Base-by-base conservation (phyloP, 2,113 vertebrate genomes). In the Riparia riparia region DNA sequence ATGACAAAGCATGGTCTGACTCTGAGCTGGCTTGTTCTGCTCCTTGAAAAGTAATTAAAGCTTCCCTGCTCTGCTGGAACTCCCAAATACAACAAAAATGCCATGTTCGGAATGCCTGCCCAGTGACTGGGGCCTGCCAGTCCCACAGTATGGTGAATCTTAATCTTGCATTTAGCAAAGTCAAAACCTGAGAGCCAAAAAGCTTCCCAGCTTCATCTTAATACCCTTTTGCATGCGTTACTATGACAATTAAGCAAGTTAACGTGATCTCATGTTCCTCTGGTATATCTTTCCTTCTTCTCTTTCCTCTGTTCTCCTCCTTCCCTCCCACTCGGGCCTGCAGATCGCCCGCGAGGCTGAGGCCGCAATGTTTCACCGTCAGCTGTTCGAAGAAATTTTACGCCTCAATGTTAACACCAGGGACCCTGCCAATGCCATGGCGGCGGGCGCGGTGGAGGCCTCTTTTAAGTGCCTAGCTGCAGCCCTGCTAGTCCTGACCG, bases 391-490 rank as follows among this genome's bases (percentile, higher is more conserved):
- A 97, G 98, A 98, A 76, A 98, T 99, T 97, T 97, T 94, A 72
- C 98, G 97, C 86, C 95, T 95, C 95, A 98, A 97, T 84, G 97
- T 98, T 77, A 91, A 96, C 96, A 98, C 97, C 97, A 99, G 97
- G 91, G 99, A 99, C 96, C 98, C 98, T 61, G 98, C 98, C 37
- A 99, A 99, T 95, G 99, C 99, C 95, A 99, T 99, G 98, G 99
- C 99, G 90, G 98, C 98, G 41, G 99, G 99, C 21, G 99, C 99
- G 20, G 99, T 99, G 95, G 98, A 99, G 98, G 99, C 99, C 82
- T 99, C 99, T 96, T 99, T 99, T 99, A 99, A 99, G 97, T 99
- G 99, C 97, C 98, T 99, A 97, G 98, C 99, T 73, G 96, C 98
- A 92, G 99, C 99, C 86, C 97, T 99, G 97, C 97, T 99, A 99